phyloP scores from a whole-genome alignment of 2,888 invertebrate genomes.

The Schrankia costaestrigalis region DNA sequence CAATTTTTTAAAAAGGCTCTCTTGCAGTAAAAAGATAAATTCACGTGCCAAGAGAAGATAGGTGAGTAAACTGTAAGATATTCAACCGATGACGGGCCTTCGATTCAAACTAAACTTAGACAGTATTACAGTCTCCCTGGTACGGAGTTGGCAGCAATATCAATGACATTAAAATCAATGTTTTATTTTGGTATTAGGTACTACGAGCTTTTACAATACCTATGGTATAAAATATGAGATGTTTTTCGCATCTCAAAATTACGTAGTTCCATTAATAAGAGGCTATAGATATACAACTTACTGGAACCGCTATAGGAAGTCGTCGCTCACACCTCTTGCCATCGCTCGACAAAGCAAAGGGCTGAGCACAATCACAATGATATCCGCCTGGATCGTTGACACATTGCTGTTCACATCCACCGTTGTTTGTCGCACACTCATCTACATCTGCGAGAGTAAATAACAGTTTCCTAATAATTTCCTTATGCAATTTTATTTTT shows the following conservation, averaged over 20 bases:
- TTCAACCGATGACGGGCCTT: too few relatives aligned
- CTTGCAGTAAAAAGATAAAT: too few relatives aligned
- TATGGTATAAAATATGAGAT: neutral
- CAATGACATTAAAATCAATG: neutral
- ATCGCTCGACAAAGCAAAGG: constrained; percentile 76
- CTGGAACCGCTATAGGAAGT: constrained; percentile 50
- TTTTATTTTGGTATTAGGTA: neutral
- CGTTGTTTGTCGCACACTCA: constrained; percentile 79
- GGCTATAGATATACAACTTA: constrained; percentile 27
- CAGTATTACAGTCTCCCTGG: neutral
- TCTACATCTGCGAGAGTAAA: constrained; percentile 79
- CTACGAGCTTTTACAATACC: neutral
- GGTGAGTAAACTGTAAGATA: too few relatives aligned
- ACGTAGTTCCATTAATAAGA: too few relatives aligned
- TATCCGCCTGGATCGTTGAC: constrained; percentile 81
- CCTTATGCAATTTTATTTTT: too few relatives aligned
- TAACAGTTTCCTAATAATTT: too few relatives aligned
- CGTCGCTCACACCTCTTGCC: constrained; percentile 79
- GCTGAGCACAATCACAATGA: constrained; percentile 81
- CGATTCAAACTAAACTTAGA: too few relatives aligned
- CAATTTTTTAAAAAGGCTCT: too few relatives aligned
- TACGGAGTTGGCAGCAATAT: neutral
- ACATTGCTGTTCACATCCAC: constrained; percentile 84
- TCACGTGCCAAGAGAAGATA: too few relatives aligned
- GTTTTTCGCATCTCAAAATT: neutral